Evolutionary conservation across 2,797 vertebrate genomes (phyloP).

Genomic region (Chelonia mydas): DNA sequence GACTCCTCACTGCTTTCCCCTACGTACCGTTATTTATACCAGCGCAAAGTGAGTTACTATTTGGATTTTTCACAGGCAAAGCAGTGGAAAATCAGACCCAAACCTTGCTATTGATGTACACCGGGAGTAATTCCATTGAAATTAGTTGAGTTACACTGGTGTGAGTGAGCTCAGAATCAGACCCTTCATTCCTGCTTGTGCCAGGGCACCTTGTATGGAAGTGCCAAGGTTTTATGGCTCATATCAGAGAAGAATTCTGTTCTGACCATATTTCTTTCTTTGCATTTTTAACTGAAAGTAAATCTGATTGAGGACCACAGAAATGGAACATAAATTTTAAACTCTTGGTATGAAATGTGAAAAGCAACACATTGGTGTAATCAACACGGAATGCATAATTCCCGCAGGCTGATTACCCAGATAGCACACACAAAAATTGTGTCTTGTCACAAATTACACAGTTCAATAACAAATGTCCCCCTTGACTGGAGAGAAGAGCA

Average conservation of each 20-base stretch:
- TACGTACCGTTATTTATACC: constrained; percentile 16
- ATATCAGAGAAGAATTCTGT: not conserved
- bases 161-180: not conserved
- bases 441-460: constrained; percentile 55
- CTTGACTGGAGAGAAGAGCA: constrained; percentile 66
- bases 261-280: not conserved
- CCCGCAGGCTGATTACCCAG: constrained; percentile 26
- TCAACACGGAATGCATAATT: not conserved
- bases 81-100: not conserved
- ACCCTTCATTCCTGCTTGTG: not conserved
- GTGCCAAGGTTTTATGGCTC: not conserved
- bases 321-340: not conserved
- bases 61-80: not conserved
- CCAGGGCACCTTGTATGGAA: not conserved
- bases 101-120: not conserved
- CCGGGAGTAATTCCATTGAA: not conserved
- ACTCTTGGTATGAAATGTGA: not conserved
- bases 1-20: not conserved
- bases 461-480: constrained; percentile 63
- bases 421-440: not conserved
- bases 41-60: too few relatives aligned
- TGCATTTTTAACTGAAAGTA: constrained; percentile 8
- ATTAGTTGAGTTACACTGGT: not conserved
- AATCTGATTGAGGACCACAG: not conserved
- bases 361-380: not conserved